Percentiles rank a stretch among this genome's conserved stretches.
These are phyloP conservation scores for Labeo catla DNA, from an alignment of 2,113 vertebrate species.

Conservation along the genomic window DNA sequence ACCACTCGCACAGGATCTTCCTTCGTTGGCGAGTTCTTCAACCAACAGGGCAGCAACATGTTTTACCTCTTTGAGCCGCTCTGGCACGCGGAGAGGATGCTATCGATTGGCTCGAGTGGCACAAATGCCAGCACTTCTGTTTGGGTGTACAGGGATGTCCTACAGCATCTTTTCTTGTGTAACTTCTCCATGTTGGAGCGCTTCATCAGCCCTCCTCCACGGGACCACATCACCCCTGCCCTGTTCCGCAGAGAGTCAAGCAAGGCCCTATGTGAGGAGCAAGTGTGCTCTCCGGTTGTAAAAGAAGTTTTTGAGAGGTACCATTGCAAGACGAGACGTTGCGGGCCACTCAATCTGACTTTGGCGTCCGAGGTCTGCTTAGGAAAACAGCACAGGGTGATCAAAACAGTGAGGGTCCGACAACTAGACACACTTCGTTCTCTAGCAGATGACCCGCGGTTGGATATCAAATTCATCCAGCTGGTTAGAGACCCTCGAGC, in stretches of 20 bases:
- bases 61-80: slow-evolving; percentile 97
- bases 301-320: slow-evolving; percentile 90
- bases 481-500: slow-evolving; percentile 93
- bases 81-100: slow-evolving; percentile 90
- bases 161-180: slow-evolving; percentile 88
- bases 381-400: slow-evolving; percentile 84
- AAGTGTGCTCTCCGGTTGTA: slow-evolving; percentile 83
- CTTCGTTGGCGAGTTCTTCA: slow-evolving; percentile 96
- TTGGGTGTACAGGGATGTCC: slow-evolving; percentile 86
- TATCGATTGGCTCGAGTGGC: slow-evolving; percentile 73
- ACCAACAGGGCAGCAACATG: slow-evolving; percentile 89
- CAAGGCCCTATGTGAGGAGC: slow-evolving; percentile 87
- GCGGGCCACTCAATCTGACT: slow-evolving; percentile 92
- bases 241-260: slow-evolving; percentile 93
- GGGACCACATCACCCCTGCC: slow-evolving; percentile 83
- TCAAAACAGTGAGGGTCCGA: slow-evolving; percentile 90
- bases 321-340: slow-evolving; percentile 87
- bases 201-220: slow-evolving; percentile 85
- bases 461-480: slow-evolving; percentile 91
- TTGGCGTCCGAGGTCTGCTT: slow-evolving; percentile 85
- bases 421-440: slow-evolving; percentile 89
- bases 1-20: slow-evolving; percentile 94
- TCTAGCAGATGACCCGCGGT: slow-evolving; percentile 84
- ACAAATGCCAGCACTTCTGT: slow-evolving; percentile 79
- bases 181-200: slow-evolving; percentile 88